Evolutionary conservation across 2,888 invertebrate species (phyloP).

Genomic region (Parapristionchus giblindavisi): DNA sequence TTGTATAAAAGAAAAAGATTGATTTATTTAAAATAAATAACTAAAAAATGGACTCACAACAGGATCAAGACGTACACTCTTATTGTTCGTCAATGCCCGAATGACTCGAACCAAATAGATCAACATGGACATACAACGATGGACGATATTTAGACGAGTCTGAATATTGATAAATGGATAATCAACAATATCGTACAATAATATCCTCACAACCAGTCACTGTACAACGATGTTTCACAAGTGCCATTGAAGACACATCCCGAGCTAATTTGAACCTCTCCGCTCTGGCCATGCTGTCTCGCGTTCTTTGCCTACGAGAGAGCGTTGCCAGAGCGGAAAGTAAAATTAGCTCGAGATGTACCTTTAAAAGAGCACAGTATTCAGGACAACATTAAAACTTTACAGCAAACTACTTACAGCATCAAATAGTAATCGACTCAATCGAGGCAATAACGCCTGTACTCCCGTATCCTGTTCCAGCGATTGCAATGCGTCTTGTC

Average conservation of each 20-base stretch:
- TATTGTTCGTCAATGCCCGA: conserved; percentile 45
- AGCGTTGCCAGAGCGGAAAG: too few species aligned
- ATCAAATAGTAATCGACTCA: conserved; percentile 29
- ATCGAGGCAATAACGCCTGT: conserved; percentile 40
- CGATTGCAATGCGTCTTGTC: conserved; percentile 60
- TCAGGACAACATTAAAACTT: background rate
- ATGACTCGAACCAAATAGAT: conserved; percentile 53
- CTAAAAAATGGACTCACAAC: too few species aligned
- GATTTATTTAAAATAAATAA: too few species aligned
- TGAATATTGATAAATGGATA: background rate
- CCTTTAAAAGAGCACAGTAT: background rate
- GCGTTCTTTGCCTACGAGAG: too few species aligned
- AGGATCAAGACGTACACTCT: conserved; percentile 45
- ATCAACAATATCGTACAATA: background rate
- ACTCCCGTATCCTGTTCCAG: conserved; percentile 53
- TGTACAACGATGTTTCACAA: too few species aligned
- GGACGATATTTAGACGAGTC: conserved; percentile 45
- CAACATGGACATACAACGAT: conserved; percentile 50
- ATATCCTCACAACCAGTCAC: background rate
- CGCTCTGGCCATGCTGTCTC: too few species aligned
- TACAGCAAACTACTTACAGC: conserved; percentile 24
- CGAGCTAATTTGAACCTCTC: too few species aligned
- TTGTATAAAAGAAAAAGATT: too few species aligned
- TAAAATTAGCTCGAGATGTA: background rate
- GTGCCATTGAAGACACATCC: too few species aligned